Percentiles rank a stretch among this genome's conserved stretches.
These are phyloP conservation scores for Nannobrachium achirus DNA, from an alignment of 2,113 vertebrate species.

Conservation along the genomic window DNA sequence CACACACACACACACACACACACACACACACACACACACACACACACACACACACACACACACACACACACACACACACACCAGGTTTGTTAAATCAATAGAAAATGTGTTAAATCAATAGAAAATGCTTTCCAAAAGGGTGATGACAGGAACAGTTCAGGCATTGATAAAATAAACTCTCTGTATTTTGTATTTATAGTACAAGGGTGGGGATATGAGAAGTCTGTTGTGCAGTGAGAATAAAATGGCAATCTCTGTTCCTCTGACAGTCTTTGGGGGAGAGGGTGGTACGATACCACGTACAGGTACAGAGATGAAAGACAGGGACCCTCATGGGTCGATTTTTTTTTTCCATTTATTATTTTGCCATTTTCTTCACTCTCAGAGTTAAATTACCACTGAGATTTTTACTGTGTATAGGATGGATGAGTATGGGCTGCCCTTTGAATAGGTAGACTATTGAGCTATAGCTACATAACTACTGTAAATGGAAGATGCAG, in stretches of 20 bases:
- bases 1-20: slow-evolving; percentile 47
- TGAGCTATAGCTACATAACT: background rate
- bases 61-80: slow-evolving; percentile 36
- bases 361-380: no score
- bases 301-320: slow-evolving; percentile 22
- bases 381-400: no score
- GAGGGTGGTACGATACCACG: slow-evolving; percentile 16
- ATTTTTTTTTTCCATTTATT: no score
- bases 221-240: slow-evolving; percentile 30
- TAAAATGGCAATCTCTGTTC: slow-evolving; percentile 34
- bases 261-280: slow-evolving; percentile 22
- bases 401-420: no score
- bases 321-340: no score
- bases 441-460: background rate
- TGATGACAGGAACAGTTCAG: slow-evolving; percentile 39
- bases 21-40: slow-evolving; percentile 38
- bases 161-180: slow-evolving; percentile 58
- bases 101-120: slow-evolving; percentile 55
- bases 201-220: slow-evolving; percentile 37
- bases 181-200: slow-evolving; percentile 16
- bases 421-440: background rate
- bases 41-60: background rate
- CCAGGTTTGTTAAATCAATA: slow-evolving; percentile 44
- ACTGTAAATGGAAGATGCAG: background rate
- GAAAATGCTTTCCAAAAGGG: slow-evolving; percentile 48